These are phyloP conservation scores for Macaria notata DNA, from an alignment of 2,888 invertebrate genomes.

Conservation along the genomic window DNA sequence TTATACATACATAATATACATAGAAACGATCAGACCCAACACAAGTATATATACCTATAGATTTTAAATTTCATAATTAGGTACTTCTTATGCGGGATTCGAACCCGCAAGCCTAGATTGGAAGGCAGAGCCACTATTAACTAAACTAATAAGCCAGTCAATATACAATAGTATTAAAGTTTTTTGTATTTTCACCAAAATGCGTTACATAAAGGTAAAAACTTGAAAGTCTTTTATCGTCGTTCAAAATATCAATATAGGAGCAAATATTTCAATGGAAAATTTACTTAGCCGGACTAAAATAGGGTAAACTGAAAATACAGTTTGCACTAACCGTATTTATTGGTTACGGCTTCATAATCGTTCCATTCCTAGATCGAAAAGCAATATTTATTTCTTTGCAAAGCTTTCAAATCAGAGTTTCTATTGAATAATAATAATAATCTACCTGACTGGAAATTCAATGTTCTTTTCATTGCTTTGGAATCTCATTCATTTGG, in stretches of 20 bases:
- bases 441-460: background rate
- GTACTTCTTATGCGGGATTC: no score
- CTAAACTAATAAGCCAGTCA: no score
- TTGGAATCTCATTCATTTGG: background rate
- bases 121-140: no score
- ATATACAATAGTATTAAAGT: no score
- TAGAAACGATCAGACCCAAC: no score
- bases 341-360: background rate
- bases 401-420: conserved; percentile 6
- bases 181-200: no score
- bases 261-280: background rate
- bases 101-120: no score
- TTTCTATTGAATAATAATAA: background rate
- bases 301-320: background rate
- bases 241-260: background rate
- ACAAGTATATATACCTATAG: no score
- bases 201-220: no score
- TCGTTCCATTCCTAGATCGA: conserved; percentile 3
- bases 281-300: background rate
- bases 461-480: background rate
- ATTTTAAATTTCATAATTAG: no score
- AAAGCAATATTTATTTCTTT: conserved; percentile 6
- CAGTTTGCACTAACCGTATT: background rate
- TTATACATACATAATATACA: no score
- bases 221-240: no score